Evolutionary conservation across 2,797 vertebrate genomes (phyloP).

Genomic region (Anguilla megastoma): DNA sequence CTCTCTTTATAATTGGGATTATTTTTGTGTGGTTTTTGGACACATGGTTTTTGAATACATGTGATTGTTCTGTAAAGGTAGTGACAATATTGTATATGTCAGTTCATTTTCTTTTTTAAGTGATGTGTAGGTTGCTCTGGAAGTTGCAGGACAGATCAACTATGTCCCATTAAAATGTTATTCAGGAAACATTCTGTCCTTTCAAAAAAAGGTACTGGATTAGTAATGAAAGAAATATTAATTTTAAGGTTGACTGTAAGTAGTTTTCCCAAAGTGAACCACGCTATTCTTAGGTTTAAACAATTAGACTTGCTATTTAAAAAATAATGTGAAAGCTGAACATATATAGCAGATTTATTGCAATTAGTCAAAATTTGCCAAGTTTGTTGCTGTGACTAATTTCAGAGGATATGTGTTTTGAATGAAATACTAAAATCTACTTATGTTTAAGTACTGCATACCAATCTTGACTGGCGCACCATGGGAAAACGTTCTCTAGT

Average conservation of each 20-base stretch:
- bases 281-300: constrained; percentile 23
- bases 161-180: neutral
- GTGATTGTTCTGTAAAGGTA: neutral
- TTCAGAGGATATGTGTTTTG: constrained; percentile 16
- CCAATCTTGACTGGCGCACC: neutral
- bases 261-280: constrained; percentile 33
- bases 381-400: neutral
- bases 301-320: constrained; percentile 48
- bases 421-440: constrained; percentile 24
- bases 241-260: constrained; percentile 33
- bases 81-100: too few relatives aligned
- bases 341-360: constrained; percentile 45
- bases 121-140: neutral
- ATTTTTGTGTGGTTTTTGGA: too few relatives aligned
- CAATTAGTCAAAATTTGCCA: constrained; percentile 16
- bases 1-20: too few relatives aligned
- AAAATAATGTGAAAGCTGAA: constrained; percentile 41
- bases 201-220: constrained; percentile 25
- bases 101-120: too few relatives aligned
- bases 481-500: neutral
- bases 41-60: too few relatives aligned
- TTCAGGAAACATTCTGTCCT: constrained; percentile 1
- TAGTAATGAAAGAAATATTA: constrained; percentile 33
- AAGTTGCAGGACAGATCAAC: neutral
- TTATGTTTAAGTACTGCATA: constrained; percentile 17